Evolutionary conservation across 2,113 vertebrate genomes (phyloP).

Genomic region (Crotalus helleri): DNA sequence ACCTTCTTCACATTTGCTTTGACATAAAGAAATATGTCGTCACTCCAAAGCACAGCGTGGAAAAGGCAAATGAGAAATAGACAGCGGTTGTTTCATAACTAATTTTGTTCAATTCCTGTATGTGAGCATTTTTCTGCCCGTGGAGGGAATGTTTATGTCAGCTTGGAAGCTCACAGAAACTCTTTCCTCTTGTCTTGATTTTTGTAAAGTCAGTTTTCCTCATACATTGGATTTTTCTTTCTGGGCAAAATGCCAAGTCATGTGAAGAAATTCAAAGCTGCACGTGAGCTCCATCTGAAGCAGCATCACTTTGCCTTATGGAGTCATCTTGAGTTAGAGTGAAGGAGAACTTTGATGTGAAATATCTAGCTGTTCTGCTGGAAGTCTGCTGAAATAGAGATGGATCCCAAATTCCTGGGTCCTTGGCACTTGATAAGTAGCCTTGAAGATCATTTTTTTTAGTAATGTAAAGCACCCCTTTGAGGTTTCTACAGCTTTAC

Average conservation of each 20-base stretch:
- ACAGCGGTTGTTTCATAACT: background rate
- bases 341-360: background rate
- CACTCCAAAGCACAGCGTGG: background rate
- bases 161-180: background rate
- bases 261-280: background rate
- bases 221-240: background rate
- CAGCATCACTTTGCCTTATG: background rate
- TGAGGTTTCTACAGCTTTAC: background rate
- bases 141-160: conserved; percentile 13
- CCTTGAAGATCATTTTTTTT: background rate
- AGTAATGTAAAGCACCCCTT: background rate
- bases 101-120: background rate
- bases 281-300: background rate
- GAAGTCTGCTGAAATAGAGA: background rate
- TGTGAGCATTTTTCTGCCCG: conserved; percentile 3
- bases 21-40: background rate
- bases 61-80: conserved; percentile 15
- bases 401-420: background rate
- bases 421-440: background rate
- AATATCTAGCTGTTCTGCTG: background rate
- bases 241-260: conserved; percentile 9
- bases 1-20: background rate
- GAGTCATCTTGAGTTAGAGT: background rate
- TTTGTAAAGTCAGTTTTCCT: conserved; percentile 6
- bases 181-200: conserved; percentile 4